Evolutionary conservation across 2,113 vertebrate species (phyloP).

Genomic region (Falcunculus frontatus): DNA sequence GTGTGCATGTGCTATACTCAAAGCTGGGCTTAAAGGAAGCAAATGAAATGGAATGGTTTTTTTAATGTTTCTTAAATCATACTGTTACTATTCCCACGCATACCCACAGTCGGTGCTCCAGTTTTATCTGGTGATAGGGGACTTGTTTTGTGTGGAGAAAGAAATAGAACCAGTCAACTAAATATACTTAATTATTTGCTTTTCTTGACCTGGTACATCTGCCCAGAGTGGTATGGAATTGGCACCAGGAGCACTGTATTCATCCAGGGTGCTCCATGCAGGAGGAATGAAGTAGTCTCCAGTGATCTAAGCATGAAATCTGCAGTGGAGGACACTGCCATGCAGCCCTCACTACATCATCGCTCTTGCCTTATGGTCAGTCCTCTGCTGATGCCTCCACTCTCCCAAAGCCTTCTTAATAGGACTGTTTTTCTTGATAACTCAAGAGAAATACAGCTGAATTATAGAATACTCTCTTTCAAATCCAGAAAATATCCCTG

Average conservation of each 20-base stretch:
- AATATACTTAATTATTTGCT: not conserved
- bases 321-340: not conserved
- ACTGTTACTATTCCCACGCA: fast-evolving
- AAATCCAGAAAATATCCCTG: not conserved
- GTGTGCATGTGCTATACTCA: not conserved
- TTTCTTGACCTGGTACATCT: not conserved
- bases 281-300: not conserved
- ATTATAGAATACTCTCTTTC: not conserved
- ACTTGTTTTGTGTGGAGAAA: not conserved
- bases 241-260: not conserved
- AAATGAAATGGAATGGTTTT: not conserved
- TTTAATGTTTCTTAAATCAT: not conserved
- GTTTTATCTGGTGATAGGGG: not conserved
- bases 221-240: no score
- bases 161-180: not conserved
- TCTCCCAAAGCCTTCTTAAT: not conserved
- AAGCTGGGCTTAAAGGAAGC: not conserved
- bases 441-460: not conserved
- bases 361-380: not conserved
- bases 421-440: not conserved
- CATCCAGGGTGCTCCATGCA: fast-evolving
- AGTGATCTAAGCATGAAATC: not conserved
- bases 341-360: not conserved
- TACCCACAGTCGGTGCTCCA: not conserved
- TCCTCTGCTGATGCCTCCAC: not conserved